A percentile compares a stretch with the other conserved stretches of the same genome.
These are phyloP conservation scores for Cotesia chilonis DNA, from an alignment of 1,140 invertebrate genomes.

Conservation along the genomic window DNA sequence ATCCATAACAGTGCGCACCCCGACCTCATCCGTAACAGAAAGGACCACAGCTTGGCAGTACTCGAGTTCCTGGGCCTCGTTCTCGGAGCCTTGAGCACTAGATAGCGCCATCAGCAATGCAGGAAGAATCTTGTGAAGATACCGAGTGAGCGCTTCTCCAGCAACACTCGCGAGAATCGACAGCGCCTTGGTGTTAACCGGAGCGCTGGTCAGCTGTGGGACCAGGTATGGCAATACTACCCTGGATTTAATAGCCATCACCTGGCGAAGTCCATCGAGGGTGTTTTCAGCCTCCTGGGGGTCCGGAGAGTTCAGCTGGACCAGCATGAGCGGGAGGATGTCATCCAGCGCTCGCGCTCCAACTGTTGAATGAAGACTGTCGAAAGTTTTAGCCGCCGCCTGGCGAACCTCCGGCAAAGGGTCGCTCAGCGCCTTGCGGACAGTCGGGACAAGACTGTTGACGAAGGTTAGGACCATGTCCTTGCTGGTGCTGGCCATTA, in stretches of 20 bases:
- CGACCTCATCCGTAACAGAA: constrained; percentile 87
- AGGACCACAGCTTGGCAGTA: constrained; percentile 94
- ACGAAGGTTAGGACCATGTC: constrained; percentile 95
- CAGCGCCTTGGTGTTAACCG: constrained; percentile 91
- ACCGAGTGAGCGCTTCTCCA: constrained; percentile 90
- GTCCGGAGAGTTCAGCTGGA: constrained; percentile 82
- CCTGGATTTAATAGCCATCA: constrained; percentile 95
- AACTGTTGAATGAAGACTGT: constrained; percentile 93
- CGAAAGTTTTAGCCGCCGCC: constrained; percentile 96
- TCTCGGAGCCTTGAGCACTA: constrained; percentile 73
- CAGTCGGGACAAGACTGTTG: constrained; percentile 96
- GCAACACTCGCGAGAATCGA: constrained; percentile 92
- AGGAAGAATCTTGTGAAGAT: constrained; percentile 89
- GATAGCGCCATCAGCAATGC: constrained; percentile 84
- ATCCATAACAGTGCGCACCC: constrained; percentile 88
- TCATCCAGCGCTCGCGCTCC: constrained; percentile 96
- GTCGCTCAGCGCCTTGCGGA: constrained; percentile 92
- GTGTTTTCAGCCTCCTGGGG: constrained; percentile 81
- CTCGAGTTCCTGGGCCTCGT: constrained; percentile 83
- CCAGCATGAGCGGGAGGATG: constrained; percentile 90
- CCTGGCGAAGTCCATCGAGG: constrained; percentile 92
- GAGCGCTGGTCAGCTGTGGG: constrained; percentile 88
- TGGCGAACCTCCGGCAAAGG: constrained; percentile 89
- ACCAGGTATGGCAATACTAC: constrained; percentile 96
- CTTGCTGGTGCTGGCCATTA: constrained; percentile 94